Evolutionary conservation across 2,797 vertebrate genomes (phyloP), one percentile per base, ranked within the genome.

Genomic region (Denticeps clupeoides): DNA sequence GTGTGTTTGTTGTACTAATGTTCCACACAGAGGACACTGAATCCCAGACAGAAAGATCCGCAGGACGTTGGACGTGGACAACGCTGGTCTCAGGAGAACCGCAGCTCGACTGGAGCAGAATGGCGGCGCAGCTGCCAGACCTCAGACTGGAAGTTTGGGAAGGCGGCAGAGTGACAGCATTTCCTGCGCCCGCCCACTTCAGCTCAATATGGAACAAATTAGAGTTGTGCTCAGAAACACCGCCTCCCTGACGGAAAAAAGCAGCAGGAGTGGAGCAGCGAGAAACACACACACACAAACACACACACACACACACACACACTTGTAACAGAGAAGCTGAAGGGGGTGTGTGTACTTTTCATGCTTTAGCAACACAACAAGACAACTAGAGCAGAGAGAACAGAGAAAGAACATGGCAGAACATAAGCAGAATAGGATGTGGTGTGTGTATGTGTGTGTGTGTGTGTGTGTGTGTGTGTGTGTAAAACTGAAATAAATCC

Each of bases 151-250:
- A 70, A 76, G 82, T 72, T 83, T 82, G 72, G 70, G 80, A 83
- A 74, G 79, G 71, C 73, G 74, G 68, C 71, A 73, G 74, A 78
- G 73, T 76, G 78, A 82, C 82, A 81, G 77, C 74, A 77, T 82
- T 87, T 84, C 82, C 82, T 81, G 72, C 82, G 70, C 79, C 65
- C 70, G 68, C 75, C 79, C 77, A 74, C 78, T 82, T 85, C 82
- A 81, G 81, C 81, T 77, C 74, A 88, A 87, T 85, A 80, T 87
- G 85, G 84, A 88, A 87, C 64, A 58, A 75, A 85, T 85, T 82
- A 87, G 76, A 1, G 60, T 80, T 60, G 61, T 71, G 67, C 62
- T 70, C 29, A 60, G 54, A 65, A 27, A 56, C n/a, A n/a, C n/a
- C n/a, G n/a, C n/a, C n/a, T n/a, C n/a, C n/a, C n/a, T n/a, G 25